Evolutionary conservation across 2,888 invertebrate species (phyloP).

Genomic region (Hipparchia sbordonii): DNA sequence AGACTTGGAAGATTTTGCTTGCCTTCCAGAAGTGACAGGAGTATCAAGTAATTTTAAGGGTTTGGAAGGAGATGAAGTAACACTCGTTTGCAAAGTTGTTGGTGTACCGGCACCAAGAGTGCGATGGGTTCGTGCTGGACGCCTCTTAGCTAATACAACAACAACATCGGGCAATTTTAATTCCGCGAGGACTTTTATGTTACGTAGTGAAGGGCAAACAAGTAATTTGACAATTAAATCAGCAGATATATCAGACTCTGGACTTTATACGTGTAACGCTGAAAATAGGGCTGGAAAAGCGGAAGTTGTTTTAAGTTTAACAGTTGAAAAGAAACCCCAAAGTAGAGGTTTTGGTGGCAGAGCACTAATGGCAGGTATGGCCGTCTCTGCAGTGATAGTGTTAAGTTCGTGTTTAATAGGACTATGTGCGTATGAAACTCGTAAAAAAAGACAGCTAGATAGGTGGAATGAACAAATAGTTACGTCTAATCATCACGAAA

Average conservation of each 20-base stretch:
- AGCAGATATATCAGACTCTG: conserved; percentile 89
- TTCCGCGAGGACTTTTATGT: conserved; percentile 84
- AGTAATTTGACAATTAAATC: conserved; percentile 89
- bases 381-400: conserved; percentile 86
- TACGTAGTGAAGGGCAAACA: conserved; percentile 85
- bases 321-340: conserved; percentile 86
- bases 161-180: conserved; percentile 61
- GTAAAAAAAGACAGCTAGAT: conserved; percentile 82
- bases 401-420: conserved; percentile 86
- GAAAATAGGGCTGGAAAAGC: conserved; percentile 91
- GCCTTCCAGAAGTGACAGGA: conserved; percentile 87
- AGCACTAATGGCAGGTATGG: conserved; percentile 86
- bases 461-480: conserved; percentile 80
- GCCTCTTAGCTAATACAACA: conserved; percentile 85
- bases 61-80: conserved; percentile 88
- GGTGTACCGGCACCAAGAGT: conserved; percentile 89
- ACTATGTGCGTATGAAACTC: conserved; percentile 85
- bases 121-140: conserved; percentile 88
- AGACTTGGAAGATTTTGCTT: conserved; percentile 91
- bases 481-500: conserved; percentile 75
- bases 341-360: conserved; percentile 82
- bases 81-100: conserved; percentile 87
- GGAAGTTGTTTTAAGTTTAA: conserved; percentile 88
- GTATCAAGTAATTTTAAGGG: conserved; percentile 84
- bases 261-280: conserved; percentile 89